Evolutionary conservation across 2,888 invertebrate species (phyloP).

Genomic region (Mactromeris polynyma): DNA sequence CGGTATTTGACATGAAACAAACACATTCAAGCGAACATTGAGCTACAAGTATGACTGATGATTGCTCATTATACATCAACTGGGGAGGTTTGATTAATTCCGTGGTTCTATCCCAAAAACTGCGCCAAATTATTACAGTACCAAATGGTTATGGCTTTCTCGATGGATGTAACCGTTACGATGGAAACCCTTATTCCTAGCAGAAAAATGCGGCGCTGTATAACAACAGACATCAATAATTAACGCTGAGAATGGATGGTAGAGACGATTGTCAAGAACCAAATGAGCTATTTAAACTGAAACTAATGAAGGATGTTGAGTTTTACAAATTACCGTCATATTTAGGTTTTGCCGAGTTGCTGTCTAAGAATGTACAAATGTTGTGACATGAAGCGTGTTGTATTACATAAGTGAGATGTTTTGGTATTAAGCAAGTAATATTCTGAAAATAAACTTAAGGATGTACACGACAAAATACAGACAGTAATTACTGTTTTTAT

Average conservation of each 20-base stretch:
- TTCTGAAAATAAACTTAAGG: no score
- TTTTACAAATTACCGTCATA: not conserved
- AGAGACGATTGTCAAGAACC: not conserved
- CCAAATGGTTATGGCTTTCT: not conserved
- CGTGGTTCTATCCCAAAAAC: conserved; percentile 1
- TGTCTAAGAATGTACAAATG: not conserved
- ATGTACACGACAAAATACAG: not conserved
- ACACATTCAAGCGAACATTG: conserved; percentile 37
- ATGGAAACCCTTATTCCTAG: not conserved
- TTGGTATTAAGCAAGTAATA: not conserved
- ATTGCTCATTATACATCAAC: conserved; percentile 35
- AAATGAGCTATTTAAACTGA: not conserved
- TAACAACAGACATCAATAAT: not conserved
- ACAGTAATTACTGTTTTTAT: not conserved
- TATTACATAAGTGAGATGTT: not conserved
- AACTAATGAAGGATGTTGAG: not conserved
- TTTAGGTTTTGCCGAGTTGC: not conserved
- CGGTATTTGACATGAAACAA: conserved; percentile 31
- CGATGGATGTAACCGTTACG: no score
- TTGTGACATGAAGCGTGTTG: no score
- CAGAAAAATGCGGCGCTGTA: not conserved
- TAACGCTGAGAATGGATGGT: not conserved
- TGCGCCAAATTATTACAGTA: not conserved
- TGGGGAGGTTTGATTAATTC: conserved; percentile 33
- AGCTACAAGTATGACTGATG: conserved; percentile 44